A percentile compares a stretch with the other conserved stretches of the same genome.
phyloP scores from a whole-genome alignment of 2,113 vertebrate species.

The Elachura formosa region DNA sequence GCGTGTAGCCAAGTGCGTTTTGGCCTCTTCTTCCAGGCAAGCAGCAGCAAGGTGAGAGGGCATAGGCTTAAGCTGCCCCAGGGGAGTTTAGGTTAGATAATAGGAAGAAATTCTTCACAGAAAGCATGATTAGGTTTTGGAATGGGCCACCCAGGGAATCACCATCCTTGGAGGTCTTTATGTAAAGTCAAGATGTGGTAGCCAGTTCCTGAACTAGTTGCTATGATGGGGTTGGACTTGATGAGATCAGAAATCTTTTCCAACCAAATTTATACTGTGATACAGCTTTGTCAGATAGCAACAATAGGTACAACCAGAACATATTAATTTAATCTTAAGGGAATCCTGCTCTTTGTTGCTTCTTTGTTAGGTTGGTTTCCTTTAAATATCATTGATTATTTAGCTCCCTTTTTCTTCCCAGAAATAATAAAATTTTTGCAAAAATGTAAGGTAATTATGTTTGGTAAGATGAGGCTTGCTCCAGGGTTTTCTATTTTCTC shows the following conservation, averaged over 20 bases:
- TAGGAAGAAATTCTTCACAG: not conserved
- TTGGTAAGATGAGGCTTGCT: not conserved
- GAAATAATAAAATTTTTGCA: not conserved
- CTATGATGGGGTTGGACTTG: no score
- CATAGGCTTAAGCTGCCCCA: not conserved
- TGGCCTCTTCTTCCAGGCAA: not conserved
- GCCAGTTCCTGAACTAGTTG: not conserved
- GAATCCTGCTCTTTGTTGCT: not conserved
- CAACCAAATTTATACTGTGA: not conserved
- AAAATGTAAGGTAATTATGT: not conserved
- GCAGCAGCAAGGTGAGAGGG: not conserved
- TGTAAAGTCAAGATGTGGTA: no score
- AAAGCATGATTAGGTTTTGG: not conserved
- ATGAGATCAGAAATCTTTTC: not conserved
- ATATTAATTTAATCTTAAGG: not conserved
- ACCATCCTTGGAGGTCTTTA: not conserved
- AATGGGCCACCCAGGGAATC: fast-evolving
- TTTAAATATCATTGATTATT: not conserved
- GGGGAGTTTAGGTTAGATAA: not conserved
- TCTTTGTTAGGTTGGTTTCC: not conserved
- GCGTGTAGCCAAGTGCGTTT: fast-evolving
- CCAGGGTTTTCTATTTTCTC: not conserved
- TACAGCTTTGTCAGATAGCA: not conserved
- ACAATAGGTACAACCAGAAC: not conserved
- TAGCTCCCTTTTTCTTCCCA: not conserved